Evolutionary conservation across 2,113 vertebrate species (phyloP).

Genomic region (Sylvia atricapilla): DNA sequence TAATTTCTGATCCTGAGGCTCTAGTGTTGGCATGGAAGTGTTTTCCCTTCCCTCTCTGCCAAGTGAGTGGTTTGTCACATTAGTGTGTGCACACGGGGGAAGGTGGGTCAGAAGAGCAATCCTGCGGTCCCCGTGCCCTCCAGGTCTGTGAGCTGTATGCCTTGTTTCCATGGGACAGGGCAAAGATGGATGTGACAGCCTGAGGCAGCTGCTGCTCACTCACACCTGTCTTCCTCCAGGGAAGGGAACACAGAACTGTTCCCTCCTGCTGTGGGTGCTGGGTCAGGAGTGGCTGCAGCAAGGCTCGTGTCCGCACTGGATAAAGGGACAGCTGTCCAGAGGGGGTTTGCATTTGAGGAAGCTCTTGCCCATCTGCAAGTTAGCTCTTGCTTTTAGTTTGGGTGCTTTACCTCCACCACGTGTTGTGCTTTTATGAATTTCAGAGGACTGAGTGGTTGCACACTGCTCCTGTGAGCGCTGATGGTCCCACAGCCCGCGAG

Average conservation of each 20-base stretch:
- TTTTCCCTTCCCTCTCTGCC: background rate
- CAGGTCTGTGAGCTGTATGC: background rate
- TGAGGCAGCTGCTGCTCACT: background rate
- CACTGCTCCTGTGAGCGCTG: rapidly evolving
- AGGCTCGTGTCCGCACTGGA: rapidly evolving
- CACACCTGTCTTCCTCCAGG: too few species aligned
- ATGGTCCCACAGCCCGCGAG: rapidly evolving
- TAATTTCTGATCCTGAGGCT: background rate
- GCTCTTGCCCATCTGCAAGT: background rate
- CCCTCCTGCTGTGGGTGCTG: background rate
- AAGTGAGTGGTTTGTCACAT: background rate
- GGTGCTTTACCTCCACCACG: background rate
- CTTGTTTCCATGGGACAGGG: background rate
- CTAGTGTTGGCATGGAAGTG: background rate
- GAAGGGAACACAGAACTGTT: rapidly evolving
- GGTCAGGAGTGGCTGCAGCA: background rate
- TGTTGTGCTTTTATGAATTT: background rate
- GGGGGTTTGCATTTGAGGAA: background rate
- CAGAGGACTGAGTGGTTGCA: background rate
- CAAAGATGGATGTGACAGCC: background rate
- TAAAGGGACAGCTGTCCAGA: background rate
- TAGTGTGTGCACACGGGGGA: background rate
- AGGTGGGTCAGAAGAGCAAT: background rate
- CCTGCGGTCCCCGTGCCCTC: rapidly evolving
- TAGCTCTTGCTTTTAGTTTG: background rate